phyloP scores from a whole-genome alignment of 2,888 invertebrate genomes.

The Cremastinae sp. region DNA sequence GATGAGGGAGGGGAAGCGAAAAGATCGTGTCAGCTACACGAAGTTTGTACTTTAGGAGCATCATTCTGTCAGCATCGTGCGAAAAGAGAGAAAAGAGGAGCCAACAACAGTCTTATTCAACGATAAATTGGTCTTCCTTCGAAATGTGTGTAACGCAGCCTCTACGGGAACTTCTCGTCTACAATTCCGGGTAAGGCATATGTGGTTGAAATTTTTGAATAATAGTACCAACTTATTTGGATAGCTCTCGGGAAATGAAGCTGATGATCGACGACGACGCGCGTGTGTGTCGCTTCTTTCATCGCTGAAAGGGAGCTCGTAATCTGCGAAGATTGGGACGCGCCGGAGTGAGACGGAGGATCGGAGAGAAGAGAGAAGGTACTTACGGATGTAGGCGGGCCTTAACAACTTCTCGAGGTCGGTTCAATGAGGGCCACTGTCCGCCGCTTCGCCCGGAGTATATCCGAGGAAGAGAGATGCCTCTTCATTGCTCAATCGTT shows the following conservation, averaged over 20 bases:
- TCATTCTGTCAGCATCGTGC: not conserved
- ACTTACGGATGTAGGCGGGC: constrained; percentile 66
- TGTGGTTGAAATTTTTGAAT: too few relatives aligned
- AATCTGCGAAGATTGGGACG: not conserved
- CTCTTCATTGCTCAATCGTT: too few relatives aligned
- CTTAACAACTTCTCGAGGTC: constrained; percentile 74
- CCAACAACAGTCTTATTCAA: constrained; percentile 15
- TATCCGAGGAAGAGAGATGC: constrained; percentile 14
- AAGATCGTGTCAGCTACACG: not conserved
- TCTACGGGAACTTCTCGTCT: too few relatives aligned
- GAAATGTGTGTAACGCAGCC: too few relatives aligned
- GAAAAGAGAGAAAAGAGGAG: too few relatives aligned
- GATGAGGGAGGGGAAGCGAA: not conserved
- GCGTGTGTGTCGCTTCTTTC: too few relatives aligned
- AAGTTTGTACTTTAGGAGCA: constrained; percentile 3
- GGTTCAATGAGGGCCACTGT: constrained; percentile 76
- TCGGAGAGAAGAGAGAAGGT: constrained; percentile 31
- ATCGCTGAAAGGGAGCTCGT: not conserved
- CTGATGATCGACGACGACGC: too few relatives aligned
- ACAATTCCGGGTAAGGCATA: too few relatives aligned
- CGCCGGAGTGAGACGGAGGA: not conserved
- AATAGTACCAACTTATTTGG: too few relatives aligned
- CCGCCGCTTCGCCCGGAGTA: constrained; percentile 60
- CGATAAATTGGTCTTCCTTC: too few relatives aligned
- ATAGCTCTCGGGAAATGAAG: too few relatives aligned